Evolutionary conservation across 2,888 invertebrate genomes (phyloP).

Genomic region (Tetanocera ferruginea): DNA sequence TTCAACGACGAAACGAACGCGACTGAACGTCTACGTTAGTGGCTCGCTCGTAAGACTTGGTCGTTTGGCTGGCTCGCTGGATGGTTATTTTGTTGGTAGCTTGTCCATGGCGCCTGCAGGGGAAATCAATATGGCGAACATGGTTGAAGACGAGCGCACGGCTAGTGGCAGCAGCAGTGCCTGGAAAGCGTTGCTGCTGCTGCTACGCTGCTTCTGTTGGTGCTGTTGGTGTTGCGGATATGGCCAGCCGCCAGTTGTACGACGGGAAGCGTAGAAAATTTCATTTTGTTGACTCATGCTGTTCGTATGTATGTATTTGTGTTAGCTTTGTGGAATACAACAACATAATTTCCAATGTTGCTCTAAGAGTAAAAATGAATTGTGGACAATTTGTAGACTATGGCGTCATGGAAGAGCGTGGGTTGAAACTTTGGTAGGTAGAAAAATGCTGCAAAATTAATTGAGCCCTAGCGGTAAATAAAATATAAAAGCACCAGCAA

Average conservation of each 20-base stretch:
- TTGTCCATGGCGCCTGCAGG: conserved; percentile 14
- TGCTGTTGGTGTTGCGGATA: conserved; percentile 11
- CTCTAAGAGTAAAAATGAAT: conserved; percentile 1
- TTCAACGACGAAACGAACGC: conserved; percentile 65
- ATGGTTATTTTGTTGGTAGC: neutral
- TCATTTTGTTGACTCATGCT: conserved; percentile 29
- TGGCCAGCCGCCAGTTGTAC: neutral
- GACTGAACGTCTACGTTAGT: conserved; percentile 55
- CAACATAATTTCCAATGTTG: neutral
- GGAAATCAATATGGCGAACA: conserved; percentile 36
- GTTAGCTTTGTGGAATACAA: neutral
- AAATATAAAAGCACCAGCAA: no score
- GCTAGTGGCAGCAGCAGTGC: conserved; percentile 40
- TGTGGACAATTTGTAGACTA: conserved; percentile 3
- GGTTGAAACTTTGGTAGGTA: neutral
- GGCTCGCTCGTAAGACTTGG: conserved; percentile 6
- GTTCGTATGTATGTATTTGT: conserved; percentile 16
- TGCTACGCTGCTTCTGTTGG: conserved; percentile 30
- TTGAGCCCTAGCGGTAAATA: conserved; percentile 27
- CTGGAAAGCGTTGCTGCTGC: conserved; percentile 39
- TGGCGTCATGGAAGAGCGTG: neutral
- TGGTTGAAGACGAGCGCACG: conserved; percentile 21
- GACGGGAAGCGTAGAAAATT: neutral
- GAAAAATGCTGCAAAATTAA: conserved; percentile 26
- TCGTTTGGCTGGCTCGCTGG: neutral